Evolutionary conservation across 2,888 invertebrate genomes (phyloP), one percentile per base, ranked within the genome.

Genomic region (Drosophila basisetae): DNA sequence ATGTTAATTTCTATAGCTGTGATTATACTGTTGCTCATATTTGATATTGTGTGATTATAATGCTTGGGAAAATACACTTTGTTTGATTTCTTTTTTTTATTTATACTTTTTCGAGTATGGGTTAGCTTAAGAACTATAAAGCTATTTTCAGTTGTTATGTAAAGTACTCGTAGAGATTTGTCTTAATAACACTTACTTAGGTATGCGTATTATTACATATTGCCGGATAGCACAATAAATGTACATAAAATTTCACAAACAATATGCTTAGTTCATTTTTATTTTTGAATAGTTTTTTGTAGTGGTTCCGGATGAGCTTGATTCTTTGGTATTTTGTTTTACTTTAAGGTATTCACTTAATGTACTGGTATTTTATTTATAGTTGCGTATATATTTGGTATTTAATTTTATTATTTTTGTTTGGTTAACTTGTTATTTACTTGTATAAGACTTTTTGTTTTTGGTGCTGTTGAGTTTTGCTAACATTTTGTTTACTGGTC

Each of bases 121-220:
- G 53, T 68, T 75, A 76, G 76, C 91, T 91, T 91, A 91, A 85
- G 79, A 84, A 81, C 91, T 91, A 91, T 91, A 91, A 91, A 91
- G 91, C 91, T 91, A 91, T 91, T 90, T 89, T 91, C 83, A 91
- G 91, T 91, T 91, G 35, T 91, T 79, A 80, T 87, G 83, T 91
- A 87, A 82, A 90, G 90, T 84, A 85, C 55, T 73, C 65, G 67
- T 84, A 69, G 58, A 91, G 87, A 88, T 85, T 91, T 88, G 83
- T 91, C 91, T 58, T 83, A 71, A 71, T 74, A 81, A 74, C 72
- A 64, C 70, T 74, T 72, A 85, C 41, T 39, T 56, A 69, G 22
- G 22, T 67, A 73, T 52, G 30, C 60, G 66, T 73, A 68, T 68
- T 76, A 72, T 77, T 43, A n/a, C 68, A 68, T 68, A 80, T 68